phyloP scores from a whole-genome alignment of 2,888 invertebrate species.

The Nephrotoma guestfalica region DNA sequence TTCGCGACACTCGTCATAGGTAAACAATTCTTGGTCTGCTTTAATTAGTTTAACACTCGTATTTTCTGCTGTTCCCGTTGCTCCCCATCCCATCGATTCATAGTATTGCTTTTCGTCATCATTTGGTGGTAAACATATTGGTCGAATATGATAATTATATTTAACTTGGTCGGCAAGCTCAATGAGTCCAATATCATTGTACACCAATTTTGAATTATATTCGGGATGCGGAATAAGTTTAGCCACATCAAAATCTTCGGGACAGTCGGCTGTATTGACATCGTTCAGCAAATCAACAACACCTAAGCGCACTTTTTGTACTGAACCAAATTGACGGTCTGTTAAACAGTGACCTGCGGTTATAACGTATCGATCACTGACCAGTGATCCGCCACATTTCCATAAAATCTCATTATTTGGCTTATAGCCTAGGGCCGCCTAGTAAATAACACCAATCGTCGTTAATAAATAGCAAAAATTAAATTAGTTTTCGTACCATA shows the following conservation, averaged over 20 bases:
- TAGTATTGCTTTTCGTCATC: not conserved
- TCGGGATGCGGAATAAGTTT: not conserved
- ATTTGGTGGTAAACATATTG: not conserved
- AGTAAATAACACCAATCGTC: no score
- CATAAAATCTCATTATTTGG: not conserved
- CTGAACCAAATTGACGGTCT: not conserved
- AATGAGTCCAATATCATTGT: not conserved
- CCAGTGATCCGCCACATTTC: not conserved
- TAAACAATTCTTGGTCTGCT: not conserved
- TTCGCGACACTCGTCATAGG: not conserved
- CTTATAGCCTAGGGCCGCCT: no score
- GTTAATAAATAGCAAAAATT: not conserved
- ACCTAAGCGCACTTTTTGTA: not conserved
- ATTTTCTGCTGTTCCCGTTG: not conserved
- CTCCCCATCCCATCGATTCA: not conserved
- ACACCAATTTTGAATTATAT: not conserved
- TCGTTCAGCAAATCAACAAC: not conserved
- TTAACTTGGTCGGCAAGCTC: not conserved
- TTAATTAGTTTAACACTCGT: not conserved
- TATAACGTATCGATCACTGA: not conserved
- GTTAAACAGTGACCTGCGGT: not conserved
- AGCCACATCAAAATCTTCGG: not conserved
- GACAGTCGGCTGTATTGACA: not conserved
- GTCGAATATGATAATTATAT: not conserved
- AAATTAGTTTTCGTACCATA: constrained; percentile 17